These are phyloP conservation scores for Caenorhabditis zanzibari DNA, from an alignment of 2,888 invertebrate species.

Conservation along the genomic window DNA sequence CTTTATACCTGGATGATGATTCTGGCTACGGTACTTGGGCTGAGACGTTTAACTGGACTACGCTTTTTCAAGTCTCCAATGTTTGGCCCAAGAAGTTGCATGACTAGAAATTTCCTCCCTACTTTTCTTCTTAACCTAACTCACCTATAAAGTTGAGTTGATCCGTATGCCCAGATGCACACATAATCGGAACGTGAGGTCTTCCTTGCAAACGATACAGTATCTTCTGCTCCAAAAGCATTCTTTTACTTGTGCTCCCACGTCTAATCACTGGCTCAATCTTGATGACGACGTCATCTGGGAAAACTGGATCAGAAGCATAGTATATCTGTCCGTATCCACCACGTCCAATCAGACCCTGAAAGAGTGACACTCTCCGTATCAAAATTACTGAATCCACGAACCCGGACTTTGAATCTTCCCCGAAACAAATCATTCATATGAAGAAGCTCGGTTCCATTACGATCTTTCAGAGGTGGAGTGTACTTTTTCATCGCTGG, in stretches of 20 bases:
- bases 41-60: constrained; percentile 71
- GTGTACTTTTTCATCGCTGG: constrained; percentile 58
- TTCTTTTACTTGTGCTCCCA: constrained; percentile 67
- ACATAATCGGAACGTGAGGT: constrained; percentile 66
- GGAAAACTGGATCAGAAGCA: constrained; percentile 64
- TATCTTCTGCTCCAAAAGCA: constrained; percentile 75
- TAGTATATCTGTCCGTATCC: constrained; percentile 77
- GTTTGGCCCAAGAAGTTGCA: constrained; percentile 76
- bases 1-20: constrained; percentile 71
- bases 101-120: constrained; percentile 61
- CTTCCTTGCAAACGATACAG: constrained; percentile 72
- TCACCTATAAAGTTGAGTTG: constrained; percentile 62
- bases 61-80: constrained; percentile 75
- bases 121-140: too few relatives aligned
- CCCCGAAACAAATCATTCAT: constrained; percentile 67
- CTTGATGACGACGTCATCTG: constrained; percentile 71
- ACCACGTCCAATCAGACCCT: constrained; percentile 74
- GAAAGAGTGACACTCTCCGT: not conserved
- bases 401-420: constrained; percentile 63
- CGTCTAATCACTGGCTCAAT: constrained; percentile 70
- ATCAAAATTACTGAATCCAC: not conserved
- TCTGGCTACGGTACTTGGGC: constrained; percentile 65
- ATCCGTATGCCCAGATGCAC: constrained; percentile 64
- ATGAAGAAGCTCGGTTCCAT: constrained; percentile 56
- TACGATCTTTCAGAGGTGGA: constrained; percentile 52